phyloP scores from a whole-genome alignment of 2,113 vertebrate species.

The Atrichornis clamosus region DNA sequence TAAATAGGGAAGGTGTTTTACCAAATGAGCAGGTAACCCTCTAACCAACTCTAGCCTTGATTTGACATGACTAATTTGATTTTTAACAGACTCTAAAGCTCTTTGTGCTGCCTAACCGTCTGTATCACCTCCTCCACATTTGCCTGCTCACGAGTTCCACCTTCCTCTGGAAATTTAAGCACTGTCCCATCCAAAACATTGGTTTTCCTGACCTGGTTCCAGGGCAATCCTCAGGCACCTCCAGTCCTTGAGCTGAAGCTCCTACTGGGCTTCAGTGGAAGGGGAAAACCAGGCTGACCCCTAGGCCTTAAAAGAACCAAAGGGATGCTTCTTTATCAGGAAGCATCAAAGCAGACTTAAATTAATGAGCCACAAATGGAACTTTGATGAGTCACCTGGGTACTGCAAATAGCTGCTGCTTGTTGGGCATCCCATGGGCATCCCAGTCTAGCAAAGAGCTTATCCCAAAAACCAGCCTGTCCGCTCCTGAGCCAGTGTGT shows the following conservation, averaged over 20 bases:
- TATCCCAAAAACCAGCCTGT: background rate
- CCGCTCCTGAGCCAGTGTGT: background rate
- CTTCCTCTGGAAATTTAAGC: background rate
- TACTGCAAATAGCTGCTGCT: background rate
- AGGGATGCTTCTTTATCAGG: background rate
- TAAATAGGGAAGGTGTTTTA: background rate
- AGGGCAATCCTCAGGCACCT: background rate
- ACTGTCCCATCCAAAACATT: background rate
- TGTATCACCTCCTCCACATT: background rate
- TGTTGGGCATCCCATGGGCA: background rate
- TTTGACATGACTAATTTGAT: background rate
- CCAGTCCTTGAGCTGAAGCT: background rate
- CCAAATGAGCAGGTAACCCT: background rate
- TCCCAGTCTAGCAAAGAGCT: background rate
- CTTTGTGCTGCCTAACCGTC: background rate
- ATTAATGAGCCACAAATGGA: background rate
- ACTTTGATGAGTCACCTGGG: background rate
- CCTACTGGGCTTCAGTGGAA: background rate
- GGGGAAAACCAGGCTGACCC: background rate
- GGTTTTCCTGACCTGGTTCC: background rate
- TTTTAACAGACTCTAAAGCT: background rate
- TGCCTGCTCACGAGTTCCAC: background rate
- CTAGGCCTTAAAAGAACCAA: background rate
- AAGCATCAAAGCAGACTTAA: background rate
- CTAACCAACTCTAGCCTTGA: background rate